These are phyloP conservation scores for Drosophila meridiana DNA, from an alignment of 2,888 invertebrate species.

Conservation along the genomic window DNA sequence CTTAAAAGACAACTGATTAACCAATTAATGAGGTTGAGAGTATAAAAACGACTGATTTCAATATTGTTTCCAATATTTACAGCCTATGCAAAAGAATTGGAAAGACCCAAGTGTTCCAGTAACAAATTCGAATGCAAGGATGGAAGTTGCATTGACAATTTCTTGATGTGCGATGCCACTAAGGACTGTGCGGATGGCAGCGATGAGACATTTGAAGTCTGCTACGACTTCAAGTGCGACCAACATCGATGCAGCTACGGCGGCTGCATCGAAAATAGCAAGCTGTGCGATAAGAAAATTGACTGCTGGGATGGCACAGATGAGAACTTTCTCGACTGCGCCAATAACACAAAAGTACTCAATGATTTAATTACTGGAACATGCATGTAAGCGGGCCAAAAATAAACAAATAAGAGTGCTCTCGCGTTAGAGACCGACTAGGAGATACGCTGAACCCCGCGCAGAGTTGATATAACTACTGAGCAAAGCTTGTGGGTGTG, in stretches of 20 bases:
- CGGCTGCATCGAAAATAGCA: background rate
- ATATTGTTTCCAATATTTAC: background rate
- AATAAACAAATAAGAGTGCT: background rate
- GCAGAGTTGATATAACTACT: too few species aligned
- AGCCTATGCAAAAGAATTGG: background rate
- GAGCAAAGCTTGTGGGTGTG: too few species aligned
- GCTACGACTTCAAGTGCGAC: constrained; percentile 14
- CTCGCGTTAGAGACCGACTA: background rate
- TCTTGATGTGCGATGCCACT: constrained; percentile 15
- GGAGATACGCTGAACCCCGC: background rate
- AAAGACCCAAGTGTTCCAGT: background rate
- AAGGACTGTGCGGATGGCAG: constrained; percentile 36
- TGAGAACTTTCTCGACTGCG: constrained; percentile 16
- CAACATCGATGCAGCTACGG: constrained; percentile 31
- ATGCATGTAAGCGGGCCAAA: constrained; percentile 2
- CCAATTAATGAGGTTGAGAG: too few species aligned
- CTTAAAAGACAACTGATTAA: too few species aligned
- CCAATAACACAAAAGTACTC: fast-evolving
- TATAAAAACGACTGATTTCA: background rate
- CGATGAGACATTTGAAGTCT: constrained; percentile 40
- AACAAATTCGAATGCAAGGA: constrained; percentile 29
- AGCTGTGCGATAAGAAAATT: constrained; percentile 8
- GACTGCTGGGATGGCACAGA: constrained; percentile 47
- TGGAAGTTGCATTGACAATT: constrained; percentile 15
- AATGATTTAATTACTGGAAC: background rate